These are phyloP conservation scores for Gnathonemus echidnorhynchus DNA, from an alignment of 2,113 vertebrate species.

Conservation along the genomic window DNA sequence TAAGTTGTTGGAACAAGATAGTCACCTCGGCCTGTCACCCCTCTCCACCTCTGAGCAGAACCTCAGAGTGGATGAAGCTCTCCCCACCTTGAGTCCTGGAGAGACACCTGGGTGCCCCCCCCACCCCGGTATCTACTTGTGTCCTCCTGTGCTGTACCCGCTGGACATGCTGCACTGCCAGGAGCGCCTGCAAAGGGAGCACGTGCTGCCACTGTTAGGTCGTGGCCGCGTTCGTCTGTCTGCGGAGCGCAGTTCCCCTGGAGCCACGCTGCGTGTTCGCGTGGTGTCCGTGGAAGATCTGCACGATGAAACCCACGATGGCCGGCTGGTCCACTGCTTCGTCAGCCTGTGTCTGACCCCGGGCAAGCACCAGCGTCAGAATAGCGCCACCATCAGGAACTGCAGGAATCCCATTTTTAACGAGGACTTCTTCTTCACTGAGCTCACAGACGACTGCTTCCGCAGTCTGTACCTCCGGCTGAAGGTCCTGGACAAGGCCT, in stretches of 20 bases:
- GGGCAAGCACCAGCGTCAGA: constrained; percentile 56
- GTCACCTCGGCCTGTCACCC: not conserved
- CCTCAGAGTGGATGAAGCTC: not conserved
- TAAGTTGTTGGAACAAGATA: constrained; percentile 23
- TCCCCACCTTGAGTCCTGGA: not conserved
- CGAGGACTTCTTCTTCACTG: constrained; percentile 64
- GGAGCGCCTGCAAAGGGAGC: constrained; percentile 47
- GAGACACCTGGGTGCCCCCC: not conserved
- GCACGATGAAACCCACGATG: constrained; percentile 28
- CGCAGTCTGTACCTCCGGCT: constrained; percentile 47
- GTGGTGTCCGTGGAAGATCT: constrained; percentile 56
- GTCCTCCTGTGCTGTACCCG: constrained; percentile 41
- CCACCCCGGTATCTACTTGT: constrained; percentile 23
- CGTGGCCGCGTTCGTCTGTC: constrained; percentile 50
- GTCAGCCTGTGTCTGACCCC: constrained; percentile 57
- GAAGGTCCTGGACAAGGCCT: constrained; percentile 54
- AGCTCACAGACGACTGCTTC: constrained; percentile 43
- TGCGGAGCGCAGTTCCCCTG: constrained; percentile 35
- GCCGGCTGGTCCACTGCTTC: constrained; percentile 43
- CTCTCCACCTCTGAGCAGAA: constrained; percentile 13
- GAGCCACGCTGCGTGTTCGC: constrained; percentile 43
- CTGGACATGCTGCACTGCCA: constrained; percentile 53
- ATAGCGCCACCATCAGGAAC: constrained; percentile 56
- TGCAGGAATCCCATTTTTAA: constrained; percentile 55
- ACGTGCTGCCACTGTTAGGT: constrained; percentile 49